A percentile compares a stretch with the other conserved stretches of the same genome.
Evolutionary conservation across 2,888 invertebrate species (phyloP).

Genomic region (Calameuta filiformis): DNA sequence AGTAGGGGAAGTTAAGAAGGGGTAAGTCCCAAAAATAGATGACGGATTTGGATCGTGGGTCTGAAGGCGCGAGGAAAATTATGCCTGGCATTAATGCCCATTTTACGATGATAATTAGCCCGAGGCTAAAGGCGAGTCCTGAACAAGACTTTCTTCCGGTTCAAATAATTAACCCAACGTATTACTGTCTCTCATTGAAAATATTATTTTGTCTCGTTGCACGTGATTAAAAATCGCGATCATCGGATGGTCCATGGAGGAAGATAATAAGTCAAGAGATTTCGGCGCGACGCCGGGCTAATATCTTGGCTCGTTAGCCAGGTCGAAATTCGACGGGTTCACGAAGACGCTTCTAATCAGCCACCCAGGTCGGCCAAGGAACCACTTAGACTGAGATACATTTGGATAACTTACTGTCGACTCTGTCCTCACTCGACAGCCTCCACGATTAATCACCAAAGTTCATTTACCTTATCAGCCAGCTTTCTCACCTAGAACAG

Average conservation of each 20-base stretch:
- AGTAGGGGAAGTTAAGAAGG: slow-evolving; percentile 6
- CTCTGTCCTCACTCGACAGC: background rate
- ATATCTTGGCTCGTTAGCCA: slow-evolving; percentile 1
- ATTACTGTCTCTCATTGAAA: background rate
- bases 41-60: slow-evolving; percentile 15
- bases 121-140: background rate
- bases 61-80: slow-evolving; percentile 29
- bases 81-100: slow-evolving; percentile 29
- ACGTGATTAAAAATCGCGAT: background rate
- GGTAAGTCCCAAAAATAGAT: slow-evolving; percentile 30
- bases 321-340: slow-evolving; percentile 1
- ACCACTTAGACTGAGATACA: background rate
- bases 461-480: background rate
- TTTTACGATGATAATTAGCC: slow-evolving; percentile 32
- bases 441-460: background rate
- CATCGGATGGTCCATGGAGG: background rate
- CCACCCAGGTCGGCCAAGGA: background rate
- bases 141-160: background rate
- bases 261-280: background rate
- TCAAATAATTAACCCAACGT: background rate
- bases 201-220: background rate
- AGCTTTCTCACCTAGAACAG: background rate
- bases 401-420: background rate
- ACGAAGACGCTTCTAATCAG: background rate
- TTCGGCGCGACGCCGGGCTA: background rate